Conservation (phyloP, 2,113 vertebrate species). For the Chunga burmeisteri region DNA sequence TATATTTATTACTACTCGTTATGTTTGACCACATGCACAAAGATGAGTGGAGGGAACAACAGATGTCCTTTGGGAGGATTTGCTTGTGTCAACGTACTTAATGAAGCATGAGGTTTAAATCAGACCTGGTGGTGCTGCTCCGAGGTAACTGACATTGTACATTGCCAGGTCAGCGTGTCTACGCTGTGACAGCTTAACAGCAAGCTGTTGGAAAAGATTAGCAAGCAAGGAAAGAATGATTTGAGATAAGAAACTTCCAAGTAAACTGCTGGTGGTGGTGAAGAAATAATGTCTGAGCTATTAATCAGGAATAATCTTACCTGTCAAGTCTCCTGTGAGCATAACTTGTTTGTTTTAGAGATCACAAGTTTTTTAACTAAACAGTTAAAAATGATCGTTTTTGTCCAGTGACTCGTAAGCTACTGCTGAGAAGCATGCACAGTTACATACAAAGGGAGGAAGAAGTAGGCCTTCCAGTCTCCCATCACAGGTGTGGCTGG, state of each 20-base stretch:
- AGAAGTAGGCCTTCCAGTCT: neutral
- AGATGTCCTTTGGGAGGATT: neutral
- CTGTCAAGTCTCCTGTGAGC: neutral
- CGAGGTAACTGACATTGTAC: neutral
- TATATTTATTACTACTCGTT: neutral
- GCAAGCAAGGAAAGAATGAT: neutral
- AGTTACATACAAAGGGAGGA: neutral
- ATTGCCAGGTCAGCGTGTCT: neutral
- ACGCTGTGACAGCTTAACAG: neutral
- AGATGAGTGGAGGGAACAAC: neutral
- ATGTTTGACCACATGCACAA: neutral
- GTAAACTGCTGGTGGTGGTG: neutral
- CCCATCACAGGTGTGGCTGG: neutral
- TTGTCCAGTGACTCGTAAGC: neutral
- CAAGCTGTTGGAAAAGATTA: neutral
- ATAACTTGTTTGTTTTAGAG: neutral
- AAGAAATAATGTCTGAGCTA: neutral
- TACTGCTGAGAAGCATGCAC: neutral
- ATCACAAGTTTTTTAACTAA: neutral
- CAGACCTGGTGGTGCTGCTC: neutral
- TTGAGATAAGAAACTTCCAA: neutral
- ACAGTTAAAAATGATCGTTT: neutral
- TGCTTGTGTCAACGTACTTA: neutral
- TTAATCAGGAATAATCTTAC: neutral
- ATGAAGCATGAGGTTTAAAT: neutral